Base-by-base conservation (phyloP, 2,888 invertebrate genomes). In the Petrolisthes manimaculis region DNA sequence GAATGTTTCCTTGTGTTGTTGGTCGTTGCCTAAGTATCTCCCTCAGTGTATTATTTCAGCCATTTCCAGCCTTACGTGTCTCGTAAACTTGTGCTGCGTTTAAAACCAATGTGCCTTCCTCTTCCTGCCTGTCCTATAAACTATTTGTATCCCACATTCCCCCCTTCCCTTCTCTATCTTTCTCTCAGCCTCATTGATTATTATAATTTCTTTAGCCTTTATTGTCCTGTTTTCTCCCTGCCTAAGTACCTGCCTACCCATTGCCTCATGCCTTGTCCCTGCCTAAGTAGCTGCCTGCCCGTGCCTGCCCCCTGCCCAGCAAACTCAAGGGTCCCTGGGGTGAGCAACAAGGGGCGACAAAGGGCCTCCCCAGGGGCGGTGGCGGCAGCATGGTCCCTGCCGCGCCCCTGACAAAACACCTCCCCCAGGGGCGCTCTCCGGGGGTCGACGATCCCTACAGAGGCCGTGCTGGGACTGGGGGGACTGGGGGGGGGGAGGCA, bases 281-380 rank as follows among this genome's bases (percentile, higher is more conserved):
- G 14, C 81, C 67, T 80, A 21, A 12, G 2, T 24, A 24, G 4
- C 24, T n/a, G n/a, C 21, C 24, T 53, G 21, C 56, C 81, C 37
- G n/a, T 53, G 55, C 24, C 55, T 21, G n/a, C 81, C 61, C 56
- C 82, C 77, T 8, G 51, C 55, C 69, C 71, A 24, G 77, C 61
- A 71, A 75, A 61, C 55, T 24, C 18, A 54, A 5, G 75, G 53
- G 37, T 79, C 67, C 84, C 84, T 75, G 78, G 61, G 53, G 78
- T 61, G 74, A 56, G 21, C 82, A 83, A 83, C 82, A 83, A 83
- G 82, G 82, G 67, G 69, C 67, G 51, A 83, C 82, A 83, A 83
- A 83, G 82, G 14, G 82, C 53, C 82, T 83, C 82, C 79, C 79
- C 78, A 67, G 84, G 84, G 84, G 51, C 61, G 78, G 78, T 85